Conservation (phyloP, 1,140 invertebrate species). For the Drosophila ambigua region DNA sequence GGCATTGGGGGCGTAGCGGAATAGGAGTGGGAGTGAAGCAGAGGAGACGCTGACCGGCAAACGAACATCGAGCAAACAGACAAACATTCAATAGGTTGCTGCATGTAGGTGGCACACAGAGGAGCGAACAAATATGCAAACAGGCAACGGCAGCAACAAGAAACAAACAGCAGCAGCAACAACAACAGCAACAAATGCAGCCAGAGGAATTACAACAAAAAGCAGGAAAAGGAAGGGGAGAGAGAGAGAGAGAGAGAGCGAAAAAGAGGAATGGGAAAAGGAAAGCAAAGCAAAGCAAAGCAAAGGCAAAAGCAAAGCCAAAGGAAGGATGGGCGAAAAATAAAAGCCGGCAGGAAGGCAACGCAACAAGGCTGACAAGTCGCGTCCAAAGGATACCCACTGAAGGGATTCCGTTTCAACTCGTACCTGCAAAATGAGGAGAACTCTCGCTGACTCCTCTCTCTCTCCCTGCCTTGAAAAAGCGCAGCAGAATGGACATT, state of each 20-base stretch:
- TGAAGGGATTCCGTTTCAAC: no score
- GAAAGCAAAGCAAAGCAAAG: not conserved
- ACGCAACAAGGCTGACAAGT: no score
- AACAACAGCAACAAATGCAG: conserved; percentile 19
- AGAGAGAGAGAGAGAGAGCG: conserved; percentile 6
- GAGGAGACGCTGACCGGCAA: conserved; percentile 15
- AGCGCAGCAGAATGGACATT: no score
- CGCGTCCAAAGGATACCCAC: no score
- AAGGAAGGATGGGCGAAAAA: no score
- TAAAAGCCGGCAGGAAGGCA: no score
- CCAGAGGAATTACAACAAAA: conserved; percentile 44
- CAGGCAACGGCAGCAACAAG: conserved; percentile 5
- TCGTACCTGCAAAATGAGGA: no score
- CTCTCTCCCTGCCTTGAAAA: no score
- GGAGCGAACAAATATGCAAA: conserved; percentile 9
- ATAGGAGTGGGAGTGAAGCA: not conserved
- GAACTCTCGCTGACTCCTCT: no score
- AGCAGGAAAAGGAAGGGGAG: conserved; percentile 4
- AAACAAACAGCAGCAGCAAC: conserved; percentile 22
- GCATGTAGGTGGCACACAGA: conserved; percentile 12
- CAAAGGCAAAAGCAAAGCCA: not conserved
- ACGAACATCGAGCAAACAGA: conserved; percentile 42
- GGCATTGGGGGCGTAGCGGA: not conserved
- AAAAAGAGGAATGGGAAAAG: not conserved
- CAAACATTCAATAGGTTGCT: conserved; percentile 23